Conservation (phyloP, 2,888 invertebrate species). For the Hydrotaea cyrtoneurina region DNA sequence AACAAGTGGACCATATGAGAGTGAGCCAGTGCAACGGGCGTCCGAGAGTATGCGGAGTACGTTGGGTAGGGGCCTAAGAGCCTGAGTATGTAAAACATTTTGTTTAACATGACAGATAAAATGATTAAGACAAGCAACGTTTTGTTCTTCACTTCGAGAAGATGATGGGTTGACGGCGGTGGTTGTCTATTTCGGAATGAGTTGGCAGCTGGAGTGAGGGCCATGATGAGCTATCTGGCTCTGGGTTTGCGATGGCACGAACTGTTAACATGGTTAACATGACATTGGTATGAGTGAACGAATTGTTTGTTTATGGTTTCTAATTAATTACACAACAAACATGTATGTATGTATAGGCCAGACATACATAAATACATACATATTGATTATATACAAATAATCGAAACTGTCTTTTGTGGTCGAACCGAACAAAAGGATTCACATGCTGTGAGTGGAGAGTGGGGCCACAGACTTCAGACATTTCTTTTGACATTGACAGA, state of each 20-base stretch:
- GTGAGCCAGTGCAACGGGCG: background rate
- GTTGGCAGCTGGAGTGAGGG: too few relatives aligned
- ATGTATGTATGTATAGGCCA: background rate
- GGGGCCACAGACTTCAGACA: background rate
- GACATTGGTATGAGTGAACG: constrained; percentile 20
- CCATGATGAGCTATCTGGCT: too few relatives aligned
- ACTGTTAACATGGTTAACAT: too few relatives aligned
- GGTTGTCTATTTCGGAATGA: background rate
- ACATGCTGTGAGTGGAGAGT: background rate
- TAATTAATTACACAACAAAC: constrained; percentile 46
- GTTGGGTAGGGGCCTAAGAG: background rate
- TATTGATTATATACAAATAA: constrained; percentile 35
- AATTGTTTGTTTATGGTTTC: constrained; percentile 50
- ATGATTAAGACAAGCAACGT: constrained; percentile 60
- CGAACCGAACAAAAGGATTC: background rate
- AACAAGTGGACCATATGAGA: constrained; percentile 49
- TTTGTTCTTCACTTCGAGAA: constrained; percentile 32
- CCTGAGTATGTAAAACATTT: constrained; percentile 52
- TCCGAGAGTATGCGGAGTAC: background rate
- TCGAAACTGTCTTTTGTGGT: constrained; percentile 34
- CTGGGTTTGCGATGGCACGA: background rate
- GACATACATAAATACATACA: background rate
- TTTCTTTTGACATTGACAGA: background rate
- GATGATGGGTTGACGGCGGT: background rate
- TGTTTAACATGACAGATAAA: constrained; percentile 58